Percentiles rank a stretch among this genome's conserved stretches.
Evolutionary conservation across 2,888 invertebrate species (phyloP).

Genomic region (Idaea dimidiata): DNA sequence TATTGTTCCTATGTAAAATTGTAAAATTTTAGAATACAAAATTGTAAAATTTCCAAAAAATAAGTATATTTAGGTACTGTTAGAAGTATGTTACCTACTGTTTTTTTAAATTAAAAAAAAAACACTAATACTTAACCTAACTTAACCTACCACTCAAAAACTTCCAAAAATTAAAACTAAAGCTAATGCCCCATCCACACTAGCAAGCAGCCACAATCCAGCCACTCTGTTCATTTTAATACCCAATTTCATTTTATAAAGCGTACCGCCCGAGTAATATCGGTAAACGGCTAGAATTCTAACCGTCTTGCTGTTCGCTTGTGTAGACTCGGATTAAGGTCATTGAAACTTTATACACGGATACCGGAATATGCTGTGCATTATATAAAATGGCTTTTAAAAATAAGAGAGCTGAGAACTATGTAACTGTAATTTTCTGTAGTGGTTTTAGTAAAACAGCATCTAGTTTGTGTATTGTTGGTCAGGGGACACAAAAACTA

Average conservation of each 20-base stretch:
- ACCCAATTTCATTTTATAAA: constrained; percentile 21
- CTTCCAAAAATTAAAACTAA: not conserved
- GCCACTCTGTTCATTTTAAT: constrained; percentile 13
- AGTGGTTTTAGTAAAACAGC: not conserved
- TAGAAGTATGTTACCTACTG: no score
- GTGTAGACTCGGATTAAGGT: constrained; percentile 23
- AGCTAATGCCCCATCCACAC: not conserved
- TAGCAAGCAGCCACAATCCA: not conserved
- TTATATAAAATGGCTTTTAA: not conserved
- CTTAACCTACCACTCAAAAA: not conserved
- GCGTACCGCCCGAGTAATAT: constrained; percentile 17
- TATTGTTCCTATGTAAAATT: no score
- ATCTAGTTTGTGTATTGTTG: no score
- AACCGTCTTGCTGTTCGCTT: constrained; percentile 17
- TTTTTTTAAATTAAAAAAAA: not conserved
- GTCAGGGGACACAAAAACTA: no score
- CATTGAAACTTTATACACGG: constrained; percentile 6
- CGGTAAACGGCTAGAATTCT: constrained; percentile 19
- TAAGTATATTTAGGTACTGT: no score
- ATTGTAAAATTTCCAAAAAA: no score
- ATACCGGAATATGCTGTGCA: not conserved
- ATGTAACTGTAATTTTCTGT: not conserved
- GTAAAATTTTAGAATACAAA: no score
- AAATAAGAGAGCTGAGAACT: not conserved
- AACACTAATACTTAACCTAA: not conserved